Evolutionary conservation across 92 coral and sea anemone species (phyloP), one percentile per base, ranked within the genome.

Genomic region (Zoanthus sociatus): DNA sequence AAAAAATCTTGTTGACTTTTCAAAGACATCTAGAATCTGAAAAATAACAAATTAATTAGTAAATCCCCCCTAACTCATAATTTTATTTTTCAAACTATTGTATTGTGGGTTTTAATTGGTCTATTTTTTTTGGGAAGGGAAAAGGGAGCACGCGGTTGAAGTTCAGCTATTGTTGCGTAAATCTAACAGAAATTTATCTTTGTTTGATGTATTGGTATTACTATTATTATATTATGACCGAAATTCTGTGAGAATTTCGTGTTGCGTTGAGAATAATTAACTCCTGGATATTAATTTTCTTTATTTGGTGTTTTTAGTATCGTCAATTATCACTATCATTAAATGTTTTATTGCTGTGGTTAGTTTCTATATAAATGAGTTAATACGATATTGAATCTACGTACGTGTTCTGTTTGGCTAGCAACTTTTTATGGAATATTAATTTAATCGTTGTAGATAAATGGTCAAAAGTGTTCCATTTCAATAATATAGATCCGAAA

Each of bases 391-490:
- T 53, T 54, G 66, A 32, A 7, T 51, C 53, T 50, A 51, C 66
- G 47, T 77, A 47, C 67, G 30, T 77, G 67, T 8, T 75, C 11
- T 48, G 37, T 48, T 75, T 75, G 58, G 69, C 58, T 9, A 75
- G 47, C 82, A 30, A 53, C 82, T 53, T 77, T 77, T 77, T 77
- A 46, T 13, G 82, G 47, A 18, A 77, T 20, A 47, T 9, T 69
- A 20, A 13, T 76, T 76, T 20, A 77, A 53, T 50, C 45, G 66
- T 77, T 77, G 44, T 54, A 30, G 67, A 53, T 77, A 77, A 54
- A 53, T 77, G 53, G 53, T 51, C 30, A 77, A 44, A 8, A 46
- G 60, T 48, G 64, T 77, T 48, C 48, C 60, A 13, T 77, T 50
- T 77, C 17, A 77, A 77, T 77, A 54, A 77, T 77, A 26, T 20